Percentiles rank a stretch among this genome's conserved stretches.
phyloP scores from a whole-genome alignment of 2,888 invertebrate species.

The Bhutanitis thaidina region DNA sequence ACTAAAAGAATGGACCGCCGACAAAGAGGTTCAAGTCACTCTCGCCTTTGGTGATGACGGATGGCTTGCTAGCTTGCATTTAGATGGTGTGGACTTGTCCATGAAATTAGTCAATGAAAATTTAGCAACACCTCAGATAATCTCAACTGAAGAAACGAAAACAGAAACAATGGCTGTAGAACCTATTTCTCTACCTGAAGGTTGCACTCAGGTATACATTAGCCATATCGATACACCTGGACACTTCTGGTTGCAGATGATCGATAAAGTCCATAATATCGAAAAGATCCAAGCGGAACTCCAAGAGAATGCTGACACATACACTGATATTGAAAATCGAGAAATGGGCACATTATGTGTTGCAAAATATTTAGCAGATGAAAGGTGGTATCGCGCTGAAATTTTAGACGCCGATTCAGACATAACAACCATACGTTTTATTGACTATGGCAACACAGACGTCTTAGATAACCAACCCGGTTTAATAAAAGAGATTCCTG shows the following conservation, averaged over 20 bases:
- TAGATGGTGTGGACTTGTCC: constrained; percentile 73
- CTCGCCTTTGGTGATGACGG: constrained; percentile 73
- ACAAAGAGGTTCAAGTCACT: constrained; percentile 76
- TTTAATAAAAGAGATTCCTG: constrained; percentile 81
- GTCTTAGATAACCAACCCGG: constrained; percentile 82
- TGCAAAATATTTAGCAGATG: constrained; percentile 90
- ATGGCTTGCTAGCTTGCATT: constrained; percentile 78
- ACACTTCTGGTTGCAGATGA: constrained; percentile 86
- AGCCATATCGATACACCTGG: constrained; percentile 88
- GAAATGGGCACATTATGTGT: constrained; percentile 83
- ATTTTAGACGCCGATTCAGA: constrained; percentile 89
- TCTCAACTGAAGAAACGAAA: constrained; percentile 38
- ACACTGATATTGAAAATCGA: constrained; percentile 76
- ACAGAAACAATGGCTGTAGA: constrained; percentile 40
- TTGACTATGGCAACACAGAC: constrained; percentile 90
- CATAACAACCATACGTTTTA: constrained; percentile 87
- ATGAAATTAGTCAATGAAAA: constrained; percentile 67
- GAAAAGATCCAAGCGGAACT: constrained; percentile 82
- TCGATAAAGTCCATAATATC: constrained; percentile 77
- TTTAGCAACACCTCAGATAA: constrained; percentile 52
- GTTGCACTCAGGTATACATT: constrained; percentile 76
- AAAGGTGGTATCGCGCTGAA: constrained; percentile 95
- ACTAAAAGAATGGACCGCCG: constrained; percentile 61
- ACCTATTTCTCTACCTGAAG: constrained; percentile 52
- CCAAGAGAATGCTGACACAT: constrained; percentile 76